These are phyloP conservation scores for Drosophila kohkoa DNA, from an alignment of 1,140 invertebrate species.

Conservation along the genomic window DNA sequence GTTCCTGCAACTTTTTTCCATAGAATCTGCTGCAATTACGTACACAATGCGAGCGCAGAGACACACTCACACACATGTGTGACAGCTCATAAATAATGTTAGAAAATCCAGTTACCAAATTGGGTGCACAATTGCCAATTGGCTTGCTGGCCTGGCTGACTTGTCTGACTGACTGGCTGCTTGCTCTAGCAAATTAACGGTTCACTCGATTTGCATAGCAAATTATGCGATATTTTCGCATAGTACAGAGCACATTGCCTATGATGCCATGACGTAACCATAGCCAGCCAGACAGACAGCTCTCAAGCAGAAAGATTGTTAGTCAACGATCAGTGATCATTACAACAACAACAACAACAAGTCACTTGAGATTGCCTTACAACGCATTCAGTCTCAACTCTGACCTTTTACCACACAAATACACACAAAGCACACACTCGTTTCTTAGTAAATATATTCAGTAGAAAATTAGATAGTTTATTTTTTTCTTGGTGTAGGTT, in stretches of 20 bases:
- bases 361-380: constrained; percentile 30
- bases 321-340: constrained; percentile 31
- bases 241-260: constrained; percentile 37
- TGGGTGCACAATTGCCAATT: constrained; percentile 79
- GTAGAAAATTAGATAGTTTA: background rate
- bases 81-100: constrained; percentile 71
- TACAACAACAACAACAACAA: constrained; percentile 25
- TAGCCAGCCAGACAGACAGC: constrained; percentile 25
- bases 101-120: constrained; percentile 81
- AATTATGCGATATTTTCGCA: constrained; percentile 82
- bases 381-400: constrained; percentile 59
- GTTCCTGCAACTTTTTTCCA: constrained; percentile 66
- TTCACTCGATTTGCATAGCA: constrained; percentile 79
- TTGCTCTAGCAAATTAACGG: constrained; percentile 69
- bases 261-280: constrained; percentile 49
- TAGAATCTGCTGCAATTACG: constrained; percentile 38
- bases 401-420: constrained; percentile 61
- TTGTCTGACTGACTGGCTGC: constrained; percentile 36
- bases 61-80: constrained; percentile 22
- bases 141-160: constrained; percentile 34
- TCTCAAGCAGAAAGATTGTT: constrained; percentile 4
- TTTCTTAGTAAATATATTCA: constrained; percentile 1
- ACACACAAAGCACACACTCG: constrained; percentile 1
- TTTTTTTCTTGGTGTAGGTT: background rate
- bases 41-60: constrained; percentile 12